Evolutionary conservation across 2,888 invertebrate genomes (phyloP).

Genomic region (Lucinisca nassula): DNA sequence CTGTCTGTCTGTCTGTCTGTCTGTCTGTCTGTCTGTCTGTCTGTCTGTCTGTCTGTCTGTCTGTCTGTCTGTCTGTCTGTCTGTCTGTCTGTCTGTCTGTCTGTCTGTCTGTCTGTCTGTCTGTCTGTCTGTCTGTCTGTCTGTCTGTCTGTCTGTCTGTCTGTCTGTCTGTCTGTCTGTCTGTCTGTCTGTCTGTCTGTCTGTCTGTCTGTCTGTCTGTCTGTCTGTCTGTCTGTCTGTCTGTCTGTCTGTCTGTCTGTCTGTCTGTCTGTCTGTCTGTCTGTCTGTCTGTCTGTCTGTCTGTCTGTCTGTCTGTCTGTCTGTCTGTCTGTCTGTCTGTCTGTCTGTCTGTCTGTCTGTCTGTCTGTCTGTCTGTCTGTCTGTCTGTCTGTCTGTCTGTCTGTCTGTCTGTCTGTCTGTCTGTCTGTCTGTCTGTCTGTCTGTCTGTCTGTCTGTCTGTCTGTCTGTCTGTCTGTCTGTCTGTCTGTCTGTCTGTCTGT

Average conservation of each 20-base stretch:
- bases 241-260: background rate
- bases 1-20: background rate
- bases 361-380: background rate
- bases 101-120: background rate
- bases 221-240: background rate
- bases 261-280: background rate
- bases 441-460: background rate
- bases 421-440: background rate
- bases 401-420: background rate
- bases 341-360: background rate
- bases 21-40: background rate
- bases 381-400: background rate
- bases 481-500: background rate
- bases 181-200: background rate
- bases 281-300: background rate
- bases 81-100: background rate
- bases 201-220: background rate
- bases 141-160: background rate
- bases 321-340: background rate
- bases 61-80: background rate
- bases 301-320: background rate
- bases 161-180: background rate
- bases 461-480: background rate
- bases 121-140: background rate
- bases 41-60: background rate